Evolutionary conservation across 1,140 invertebrate genomes (phyloP).

Genomic region (Trachymyrmex cornetzi): DNA sequence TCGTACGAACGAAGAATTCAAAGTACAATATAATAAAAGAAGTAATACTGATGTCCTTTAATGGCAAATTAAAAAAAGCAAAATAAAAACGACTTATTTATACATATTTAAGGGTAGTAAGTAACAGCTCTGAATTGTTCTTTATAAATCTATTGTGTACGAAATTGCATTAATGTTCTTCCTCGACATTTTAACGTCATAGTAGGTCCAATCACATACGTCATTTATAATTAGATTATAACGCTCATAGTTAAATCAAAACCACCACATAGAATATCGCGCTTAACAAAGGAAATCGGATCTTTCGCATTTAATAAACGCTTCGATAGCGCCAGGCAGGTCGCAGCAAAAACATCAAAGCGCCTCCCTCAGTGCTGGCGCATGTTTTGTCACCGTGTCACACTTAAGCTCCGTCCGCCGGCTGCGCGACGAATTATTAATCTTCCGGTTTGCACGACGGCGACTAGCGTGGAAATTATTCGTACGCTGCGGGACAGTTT

Average conservation of each 20-base stretch:
- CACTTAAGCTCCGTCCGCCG: conserved; percentile 50
- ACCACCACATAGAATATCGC: not conserved
- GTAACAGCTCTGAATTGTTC: not conserved
- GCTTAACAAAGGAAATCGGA: conserved; percentile 4
- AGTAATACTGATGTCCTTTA: not conserved
- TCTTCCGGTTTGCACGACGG: conserved; percentile 65
- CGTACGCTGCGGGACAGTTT: conserved; percentile 77
- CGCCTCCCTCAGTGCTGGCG: not conserved
- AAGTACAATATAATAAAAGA: not conserved
- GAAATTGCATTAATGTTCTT: not conserved
- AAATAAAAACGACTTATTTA: not conserved
- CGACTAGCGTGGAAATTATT: conserved; percentile 75
- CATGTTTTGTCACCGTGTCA: conserved; percentile 45
- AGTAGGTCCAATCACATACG: not conserved
- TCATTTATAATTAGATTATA: conserved; percentile 3
- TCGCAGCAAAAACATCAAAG: conserved; percentile 30
- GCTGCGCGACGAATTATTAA: conserved; percentile 75
- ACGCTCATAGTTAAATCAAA: not conserved
- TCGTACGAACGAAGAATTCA: not conserved
- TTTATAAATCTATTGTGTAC: not conserved
- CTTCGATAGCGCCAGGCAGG: conserved; percentile 23
- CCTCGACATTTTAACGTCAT: not conserved
- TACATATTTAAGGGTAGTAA: not conserved
- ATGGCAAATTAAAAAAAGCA: not conserved
- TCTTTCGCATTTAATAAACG: conserved; percentile 38